A percentile compares a stretch with the other conserved stretches of the same genome.
These are phyloP conservation scores for Takifugu bimaculatus DNA, from an alignment of 2,113 vertebrate species.

Conservation along the genomic window DNA sequence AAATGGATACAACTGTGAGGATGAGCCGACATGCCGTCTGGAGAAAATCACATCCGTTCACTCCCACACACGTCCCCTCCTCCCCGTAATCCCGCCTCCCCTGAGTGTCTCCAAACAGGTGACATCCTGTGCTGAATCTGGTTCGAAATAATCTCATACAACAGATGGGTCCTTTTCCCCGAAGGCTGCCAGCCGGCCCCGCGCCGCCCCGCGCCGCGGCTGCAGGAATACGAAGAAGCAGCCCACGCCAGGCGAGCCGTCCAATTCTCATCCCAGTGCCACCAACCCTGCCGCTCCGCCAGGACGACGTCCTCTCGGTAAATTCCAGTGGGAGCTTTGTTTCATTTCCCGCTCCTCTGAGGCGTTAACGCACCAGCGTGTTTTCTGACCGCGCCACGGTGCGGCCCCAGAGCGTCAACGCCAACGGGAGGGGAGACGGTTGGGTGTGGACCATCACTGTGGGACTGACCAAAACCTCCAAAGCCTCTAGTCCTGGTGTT, in stretches of 20 bases:
- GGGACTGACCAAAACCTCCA: neutral
- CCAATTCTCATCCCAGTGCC: conserved; percentile 49
- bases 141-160: conserved; percentile 67
- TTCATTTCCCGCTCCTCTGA: conserved; percentile 19
- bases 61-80: conserved; percentile 7
- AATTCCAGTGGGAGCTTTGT: conserved; percentile 9
- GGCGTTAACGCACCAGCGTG: conserved; percentile 2
- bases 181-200: conserved; percentile 54
- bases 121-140: conserved; percentile 61
- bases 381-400: neutral
- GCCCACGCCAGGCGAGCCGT: conserved; percentile 44
- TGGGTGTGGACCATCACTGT: neutral
- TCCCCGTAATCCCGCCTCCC: conserved; percentile 50
- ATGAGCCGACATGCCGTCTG: too few relatives aligned
- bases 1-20: too few relatives aligned
- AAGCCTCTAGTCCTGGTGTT: neutral
- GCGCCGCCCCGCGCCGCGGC: conserved; percentile 49
- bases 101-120: conserved; percentile 61
- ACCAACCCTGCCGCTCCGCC: conserved; percentile 11
- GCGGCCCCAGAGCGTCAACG: neutral
- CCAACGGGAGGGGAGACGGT: neutral
- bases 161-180: conserved; percentile 68
- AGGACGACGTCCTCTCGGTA: conserved; percentile 11
- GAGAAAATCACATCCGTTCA: neutral
- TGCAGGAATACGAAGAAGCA: conserved; percentile 36